These are phyloP conservation scores for Pterocles gutturalis DNA, from an alignment of 2,113 vertebrate species.

Conservation along the genomic window DNA sequence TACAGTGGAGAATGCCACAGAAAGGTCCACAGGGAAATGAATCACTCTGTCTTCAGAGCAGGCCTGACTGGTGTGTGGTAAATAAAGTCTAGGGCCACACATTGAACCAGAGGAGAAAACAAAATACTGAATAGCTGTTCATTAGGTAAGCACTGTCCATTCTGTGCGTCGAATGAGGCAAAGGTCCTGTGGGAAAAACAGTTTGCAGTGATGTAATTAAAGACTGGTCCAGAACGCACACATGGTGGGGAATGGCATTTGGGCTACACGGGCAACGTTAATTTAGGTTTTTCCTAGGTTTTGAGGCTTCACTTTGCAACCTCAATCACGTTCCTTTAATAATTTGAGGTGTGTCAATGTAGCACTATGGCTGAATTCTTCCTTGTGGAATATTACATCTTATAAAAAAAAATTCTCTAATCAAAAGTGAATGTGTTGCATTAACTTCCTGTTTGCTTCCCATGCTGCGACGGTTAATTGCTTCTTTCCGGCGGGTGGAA, in stretches of 20 bases:
- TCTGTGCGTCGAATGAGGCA: not conserved
- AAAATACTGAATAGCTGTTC: constrained; percentile 41
- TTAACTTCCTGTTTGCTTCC: constrained; percentile 55
- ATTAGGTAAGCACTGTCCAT: constrained; percentile 42
- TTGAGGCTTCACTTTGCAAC: constrained; percentile 12
- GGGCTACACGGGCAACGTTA: not conserved
- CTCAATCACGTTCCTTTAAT: not conserved
- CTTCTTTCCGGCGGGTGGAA: constrained; percentile 50
- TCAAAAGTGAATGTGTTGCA: constrained; percentile 14
- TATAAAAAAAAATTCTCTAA: not conserved
- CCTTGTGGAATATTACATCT: not conserved
- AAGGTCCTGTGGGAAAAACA: constrained; percentile 40
- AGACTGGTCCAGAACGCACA: not conserved
- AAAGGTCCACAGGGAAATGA: not conserved
- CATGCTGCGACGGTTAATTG: constrained; percentile 1
- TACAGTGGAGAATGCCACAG: not conserved
- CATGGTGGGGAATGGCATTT: not conserved
- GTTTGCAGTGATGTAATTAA: constrained; percentile 54
- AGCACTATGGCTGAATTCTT: not conserved
- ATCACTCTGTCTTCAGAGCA: constrained; percentile 23
- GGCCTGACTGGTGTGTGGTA: not conserved
- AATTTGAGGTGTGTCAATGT: not conserved
- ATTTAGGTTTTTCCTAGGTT: not conserved
- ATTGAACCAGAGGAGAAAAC: constrained; percentile 18
- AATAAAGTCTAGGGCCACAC: constrained; percentile 34